Percentiles rank a stretch among this genome's conserved stretches.
These are phyloP conservation scores for Geothlypis trichas DNA, from an alignment of 2,113 vertebrate species.

Conservation along the genomic window DNA sequence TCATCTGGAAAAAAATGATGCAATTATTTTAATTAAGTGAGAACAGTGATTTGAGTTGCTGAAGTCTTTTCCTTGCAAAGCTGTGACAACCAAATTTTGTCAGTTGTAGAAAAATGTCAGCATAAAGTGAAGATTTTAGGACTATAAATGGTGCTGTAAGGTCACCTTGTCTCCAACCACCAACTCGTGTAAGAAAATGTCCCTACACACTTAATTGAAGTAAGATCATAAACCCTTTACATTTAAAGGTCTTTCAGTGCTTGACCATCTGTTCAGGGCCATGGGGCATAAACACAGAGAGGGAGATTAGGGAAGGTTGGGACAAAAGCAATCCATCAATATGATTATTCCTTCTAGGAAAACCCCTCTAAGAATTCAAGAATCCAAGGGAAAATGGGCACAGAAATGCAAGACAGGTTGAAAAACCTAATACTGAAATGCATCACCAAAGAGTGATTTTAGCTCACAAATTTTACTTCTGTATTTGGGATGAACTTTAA, in stretches of 20 bases:
- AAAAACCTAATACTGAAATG: not conserved
- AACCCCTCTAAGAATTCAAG: not conserved
- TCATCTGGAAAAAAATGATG: not conserved
- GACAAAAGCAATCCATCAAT: not conserved
- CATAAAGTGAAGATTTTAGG: not conserved
- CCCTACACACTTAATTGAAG: not conserved
- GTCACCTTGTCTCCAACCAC: constrained; percentile 8
- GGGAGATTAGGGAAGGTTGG: constrained; percentile 25
- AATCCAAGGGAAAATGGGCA: not conserved
- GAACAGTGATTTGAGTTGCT: not conserved
- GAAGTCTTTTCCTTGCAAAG: not conserved
- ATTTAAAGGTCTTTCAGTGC: constrained; percentile 45
- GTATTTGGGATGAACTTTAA: not conserved
- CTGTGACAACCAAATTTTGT: not conserved
- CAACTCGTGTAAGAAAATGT: not conserved
- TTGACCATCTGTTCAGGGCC: constrained; percentile 58
- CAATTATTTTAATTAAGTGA: constrained; percentile 23
- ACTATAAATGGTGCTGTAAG: not conserved
- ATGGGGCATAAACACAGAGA: not conserved
- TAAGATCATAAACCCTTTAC: constrained; percentile 64
- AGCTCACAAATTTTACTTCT: not conserved
- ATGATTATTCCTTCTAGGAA: not conserved
- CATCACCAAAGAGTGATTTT: not conserved
- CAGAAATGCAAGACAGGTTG: not conserved
- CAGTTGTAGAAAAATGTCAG: not conserved